These are phyloP conservation scores for Archocentrus centrarchus DNA, from an alignment of 2,113 vertebrate genomes.

Conservation along the genomic window DNA sequence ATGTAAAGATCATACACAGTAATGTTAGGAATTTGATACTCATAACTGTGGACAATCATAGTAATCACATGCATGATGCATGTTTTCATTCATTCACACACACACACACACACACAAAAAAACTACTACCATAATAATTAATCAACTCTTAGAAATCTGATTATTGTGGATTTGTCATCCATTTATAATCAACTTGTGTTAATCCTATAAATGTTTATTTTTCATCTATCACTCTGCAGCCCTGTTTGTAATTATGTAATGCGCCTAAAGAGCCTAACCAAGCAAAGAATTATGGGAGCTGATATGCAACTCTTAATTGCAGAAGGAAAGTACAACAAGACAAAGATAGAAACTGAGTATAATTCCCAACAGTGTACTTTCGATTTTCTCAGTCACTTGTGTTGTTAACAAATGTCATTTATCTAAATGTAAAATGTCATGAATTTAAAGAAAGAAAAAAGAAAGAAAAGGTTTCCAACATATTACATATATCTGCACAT, in stretches of 20 bases:
- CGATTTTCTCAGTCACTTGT: not conserved
- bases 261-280: not conserved
- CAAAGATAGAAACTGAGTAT: not conserved
- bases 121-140: not conserved
- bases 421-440: not conserved
- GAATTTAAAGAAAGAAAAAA: not conserved
- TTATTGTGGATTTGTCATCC: slow-evolving; percentile 27
- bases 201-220: slow-evolving; percentile 23
- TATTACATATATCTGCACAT: not conserved
- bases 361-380: not conserved
- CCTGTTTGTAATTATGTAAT: slow-evolving; percentile 11
- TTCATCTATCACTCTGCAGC: slow-evolving; percentile 12
- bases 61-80: not conserved
- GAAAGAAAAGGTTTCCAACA: not conserved
- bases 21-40: not conserved
- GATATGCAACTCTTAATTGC: slow-evolving; percentile 15
- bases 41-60: not conserved
- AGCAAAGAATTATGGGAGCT: slow-evolving; percentile 9
- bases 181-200: slow-evolving; percentile 28
- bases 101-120: not conserved
- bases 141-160: not conserved
- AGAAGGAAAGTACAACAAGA: not conserved
- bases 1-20: not conserved
- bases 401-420: not conserved
- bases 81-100: not conserved